Percentiles rank a stretch among this genome's conserved stretches.
Conservation (phyloP, 2,888 invertebrate genomes). For the Myathropa florea region DNA sequence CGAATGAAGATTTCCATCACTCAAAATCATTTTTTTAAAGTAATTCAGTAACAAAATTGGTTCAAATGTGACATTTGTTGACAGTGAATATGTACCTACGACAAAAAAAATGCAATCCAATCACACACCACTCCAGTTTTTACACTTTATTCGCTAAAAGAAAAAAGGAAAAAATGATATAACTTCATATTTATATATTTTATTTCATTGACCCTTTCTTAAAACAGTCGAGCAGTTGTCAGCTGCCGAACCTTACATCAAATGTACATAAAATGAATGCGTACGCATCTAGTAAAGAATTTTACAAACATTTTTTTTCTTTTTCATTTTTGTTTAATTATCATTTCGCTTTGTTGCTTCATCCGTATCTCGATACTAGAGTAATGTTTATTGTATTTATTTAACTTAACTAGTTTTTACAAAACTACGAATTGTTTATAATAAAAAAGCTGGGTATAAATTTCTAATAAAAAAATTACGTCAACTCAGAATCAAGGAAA, state of each 20-base stretch:
- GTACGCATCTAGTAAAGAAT: constrained; percentile 64
- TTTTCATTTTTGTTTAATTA: not conserved
- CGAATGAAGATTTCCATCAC: too few relatives aligned
- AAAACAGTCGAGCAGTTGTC: constrained; percentile 31
- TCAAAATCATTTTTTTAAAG: too few relatives aligned
- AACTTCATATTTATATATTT: constrained; percentile 44
- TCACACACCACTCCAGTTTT: too few relatives aligned
- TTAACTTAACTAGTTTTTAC: constrained; percentile 69
- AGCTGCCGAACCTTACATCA: constrained; percentile 67
- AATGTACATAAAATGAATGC: constrained; percentile 70
- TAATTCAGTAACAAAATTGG: too few relatives aligned
- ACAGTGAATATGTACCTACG: too few relatives aligned
- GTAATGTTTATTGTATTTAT: constrained; percentile 48
- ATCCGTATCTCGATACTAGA: constrained; percentile 17
- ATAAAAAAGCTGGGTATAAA: constrained; percentile 65
- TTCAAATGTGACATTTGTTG: too few relatives aligned
- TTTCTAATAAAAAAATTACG: constrained; percentile 46
- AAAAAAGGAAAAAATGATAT: not conserved
- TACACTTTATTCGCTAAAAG: not conserved
- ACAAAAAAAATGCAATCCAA: too few relatives aligned
- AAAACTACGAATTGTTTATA: constrained; percentile 65
- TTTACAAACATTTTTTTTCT: constrained; percentile 48
- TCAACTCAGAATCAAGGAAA: constrained; percentile 39
- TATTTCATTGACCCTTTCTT: constrained; percentile 50
- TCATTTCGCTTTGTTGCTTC: constrained; percentile 1